These are phyloP conservation scores for Vanacampus margaritifer DNA, from an alignment of 2,113 vertebrate species.

Conservation along the genomic window DNA sequence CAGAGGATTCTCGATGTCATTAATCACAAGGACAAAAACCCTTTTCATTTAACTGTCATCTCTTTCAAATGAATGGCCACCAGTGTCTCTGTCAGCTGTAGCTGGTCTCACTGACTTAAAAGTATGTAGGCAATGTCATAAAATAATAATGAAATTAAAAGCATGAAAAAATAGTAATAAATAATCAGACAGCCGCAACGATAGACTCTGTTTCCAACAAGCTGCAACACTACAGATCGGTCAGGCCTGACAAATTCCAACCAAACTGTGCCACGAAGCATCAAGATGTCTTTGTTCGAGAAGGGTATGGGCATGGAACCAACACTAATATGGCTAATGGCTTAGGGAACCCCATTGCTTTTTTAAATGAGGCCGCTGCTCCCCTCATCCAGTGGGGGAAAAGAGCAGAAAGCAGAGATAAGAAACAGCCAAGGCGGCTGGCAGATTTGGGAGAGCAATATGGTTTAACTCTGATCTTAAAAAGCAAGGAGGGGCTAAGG, in stretches of 20 bases:
- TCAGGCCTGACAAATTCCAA: conserved; percentile 36
- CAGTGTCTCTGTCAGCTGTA: conserved; percentile 10
- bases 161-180: neutral
- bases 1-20: conserved; percentile 38
- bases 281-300: conserved; percentile 54
- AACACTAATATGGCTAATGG: conserved; percentile 68
- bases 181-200: conserved; percentile 7
- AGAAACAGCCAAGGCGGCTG: conserved; percentile 37
- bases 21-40: conserved; percentile 42
- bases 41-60: conserved; percentile 35
- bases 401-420: conserved; percentile 35
- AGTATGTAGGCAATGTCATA: neutral
- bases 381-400: conserved; percentile 30
- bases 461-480: conserved; percentile 47
- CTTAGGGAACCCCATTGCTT: conserved; percentile 63
- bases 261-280: conserved; percentile 36
- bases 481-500: conserved; percentile 25
- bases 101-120: conserved; percentile 3
- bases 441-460: conserved; percentile 26
- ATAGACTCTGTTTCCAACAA: conserved; percentile 20
- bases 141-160: conserved; percentile 9
- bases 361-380: conserved; percentile 63
- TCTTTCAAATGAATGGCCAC: conserved; percentile 24
- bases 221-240: conserved; percentile 23
- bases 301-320: conserved; percentile 55